Evolutionary conservation across 2,888 invertebrate species (phyloP).

Genomic region (Melolontha melolontha): DNA sequence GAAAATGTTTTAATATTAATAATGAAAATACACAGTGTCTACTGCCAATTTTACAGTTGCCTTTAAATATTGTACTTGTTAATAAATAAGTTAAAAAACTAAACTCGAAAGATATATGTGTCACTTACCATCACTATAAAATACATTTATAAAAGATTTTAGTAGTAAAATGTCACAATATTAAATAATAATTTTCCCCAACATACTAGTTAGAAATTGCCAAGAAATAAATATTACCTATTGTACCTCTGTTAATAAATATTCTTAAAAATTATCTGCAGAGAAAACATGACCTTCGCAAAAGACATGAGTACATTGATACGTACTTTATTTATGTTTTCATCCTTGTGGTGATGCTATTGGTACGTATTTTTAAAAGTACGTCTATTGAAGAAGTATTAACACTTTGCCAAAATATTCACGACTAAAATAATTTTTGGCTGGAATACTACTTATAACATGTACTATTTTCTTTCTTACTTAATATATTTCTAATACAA

Average conservation of each 20-base stretch:
- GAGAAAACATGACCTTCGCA: too few relatives aligned
- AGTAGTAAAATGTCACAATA: constrained; percentile 15
- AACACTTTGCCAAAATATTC: constrained; percentile 22
- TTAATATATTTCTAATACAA: too few relatives aligned
- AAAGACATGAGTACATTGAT: too few relatives aligned
- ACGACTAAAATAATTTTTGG: constrained; percentile 23
- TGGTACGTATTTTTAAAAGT: constrained; percentile 28
- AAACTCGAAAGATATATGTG: constrained; percentile 17
- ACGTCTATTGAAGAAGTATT: constrained; percentile 11
- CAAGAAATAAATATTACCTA: constrained; percentile 5
- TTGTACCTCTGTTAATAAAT: constrained; percentile 13
- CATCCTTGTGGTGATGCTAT: not conserved
- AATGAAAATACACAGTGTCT: too few relatives aligned
- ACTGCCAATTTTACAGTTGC: too few relatives aligned
- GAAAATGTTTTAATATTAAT: too few relatives aligned
- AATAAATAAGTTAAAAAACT: constrained; percentile 6
- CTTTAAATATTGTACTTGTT: not conserved
- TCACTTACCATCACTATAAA: constrained; percentile 19
- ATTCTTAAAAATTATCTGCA: not conserved
- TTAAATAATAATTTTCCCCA: constrained; percentile 3
- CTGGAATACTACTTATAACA: not conserved
- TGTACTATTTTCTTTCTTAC: too few relatives aligned
- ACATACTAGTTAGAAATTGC: not conserved
- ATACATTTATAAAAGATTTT: constrained; percentile 13
- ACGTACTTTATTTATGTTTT: constrained; percentile 6